phyloP scores from a whole-genome alignment of 2,113 vertebrate genomes.

The Notarius quadriscutis region DNA sequence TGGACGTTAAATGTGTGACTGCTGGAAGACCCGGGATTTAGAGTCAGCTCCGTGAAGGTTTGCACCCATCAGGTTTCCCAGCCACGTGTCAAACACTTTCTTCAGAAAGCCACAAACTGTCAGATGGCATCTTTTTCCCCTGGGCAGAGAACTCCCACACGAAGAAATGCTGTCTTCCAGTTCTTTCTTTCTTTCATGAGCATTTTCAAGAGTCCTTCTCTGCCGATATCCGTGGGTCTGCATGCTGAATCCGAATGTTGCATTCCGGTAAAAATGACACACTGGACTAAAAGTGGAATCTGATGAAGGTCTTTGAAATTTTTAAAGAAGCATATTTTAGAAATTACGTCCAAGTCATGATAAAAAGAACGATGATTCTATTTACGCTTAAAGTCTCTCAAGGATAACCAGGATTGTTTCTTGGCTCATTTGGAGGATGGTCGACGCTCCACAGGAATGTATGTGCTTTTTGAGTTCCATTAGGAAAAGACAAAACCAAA shows the following conservation, averaged over 20 bases:
- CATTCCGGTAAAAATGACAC: not conserved
- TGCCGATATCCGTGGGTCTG: not conserved
- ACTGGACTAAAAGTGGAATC: too few relatives aligned
- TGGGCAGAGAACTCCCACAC: conserved; percentile 26
- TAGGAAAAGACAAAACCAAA: too few relatives aligned
- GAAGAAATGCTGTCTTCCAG: conserved; percentile 37
- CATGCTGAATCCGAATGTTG: not conserved
- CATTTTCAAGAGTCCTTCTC: not conserved
- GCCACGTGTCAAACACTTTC: conserved; percentile 50
- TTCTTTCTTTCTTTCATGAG: conserved; percentile 31
- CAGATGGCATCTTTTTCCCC: conserved; percentile 45
- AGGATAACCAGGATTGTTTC: not conserved
- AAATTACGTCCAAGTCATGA: not conserved
- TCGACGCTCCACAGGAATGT: too few relatives aligned
- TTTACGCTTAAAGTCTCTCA: not conserved
- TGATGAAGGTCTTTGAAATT: not conserved
- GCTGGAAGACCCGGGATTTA: conserved; percentile 53
- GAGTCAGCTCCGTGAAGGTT: conserved; percentile 50
- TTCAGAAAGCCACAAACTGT: conserved; percentile 57
- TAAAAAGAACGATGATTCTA: not conserved
- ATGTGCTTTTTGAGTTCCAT: too few relatives aligned
- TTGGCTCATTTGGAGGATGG: not conserved
- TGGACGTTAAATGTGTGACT: conserved; percentile 49
- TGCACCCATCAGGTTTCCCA: conserved; percentile 54
- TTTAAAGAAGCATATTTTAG: not conserved